These are phyloP conservation scores for Euborellia annulipes DNA, from an alignment of 1,140 invertebrate genomes.

Conservation along the genomic window DNA sequence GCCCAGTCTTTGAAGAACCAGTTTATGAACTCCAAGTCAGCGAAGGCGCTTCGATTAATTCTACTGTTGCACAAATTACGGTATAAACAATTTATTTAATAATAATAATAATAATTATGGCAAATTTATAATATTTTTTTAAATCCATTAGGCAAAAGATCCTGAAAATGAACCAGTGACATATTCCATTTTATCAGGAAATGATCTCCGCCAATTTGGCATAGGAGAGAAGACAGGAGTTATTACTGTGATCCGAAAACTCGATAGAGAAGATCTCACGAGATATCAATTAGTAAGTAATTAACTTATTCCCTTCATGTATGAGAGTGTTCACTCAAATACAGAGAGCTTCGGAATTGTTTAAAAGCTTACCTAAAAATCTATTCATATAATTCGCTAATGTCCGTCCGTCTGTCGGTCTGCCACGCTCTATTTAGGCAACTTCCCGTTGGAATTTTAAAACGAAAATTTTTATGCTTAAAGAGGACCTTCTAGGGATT, in stretches of 20 bases:
- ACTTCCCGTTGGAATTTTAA: too few species aligned
- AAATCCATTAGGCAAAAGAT: constrained; percentile 48
- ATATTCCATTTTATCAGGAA: constrained; percentile 71
- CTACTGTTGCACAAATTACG: constrained; percentile 54
- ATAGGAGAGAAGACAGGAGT: constrained; percentile 68
- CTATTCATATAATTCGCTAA: too few species aligned
- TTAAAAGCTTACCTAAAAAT: too few species aligned
- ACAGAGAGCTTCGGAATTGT: too few species aligned
- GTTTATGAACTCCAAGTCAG: constrained; percentile 75
- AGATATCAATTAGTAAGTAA: constrained; percentile 59
- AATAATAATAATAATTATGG: too few species aligned
- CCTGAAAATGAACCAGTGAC: constrained; percentile 75
- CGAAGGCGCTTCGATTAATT: constrained; percentile 71
- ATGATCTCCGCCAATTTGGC: constrained; percentile 67
- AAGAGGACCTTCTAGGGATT: too few species aligned
- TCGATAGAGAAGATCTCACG: constrained; percentile 74
- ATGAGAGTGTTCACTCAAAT: too few species aligned
- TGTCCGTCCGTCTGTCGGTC: too few species aligned
- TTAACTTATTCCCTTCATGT: too few species aligned
- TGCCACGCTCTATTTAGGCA: too few species aligned
- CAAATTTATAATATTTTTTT: neutral
- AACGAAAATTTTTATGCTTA: too few species aligned
- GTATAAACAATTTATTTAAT: too few species aligned
- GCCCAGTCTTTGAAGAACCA: constrained; percentile 60
- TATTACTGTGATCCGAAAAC: constrained; percentile 61